A percentile compares a stretch with the other conserved stretches of the same genome.
Evolutionary conservation across 2,113 vertebrate genomes (phyloP).

Genomic region (Scolopax mira): DNA sequence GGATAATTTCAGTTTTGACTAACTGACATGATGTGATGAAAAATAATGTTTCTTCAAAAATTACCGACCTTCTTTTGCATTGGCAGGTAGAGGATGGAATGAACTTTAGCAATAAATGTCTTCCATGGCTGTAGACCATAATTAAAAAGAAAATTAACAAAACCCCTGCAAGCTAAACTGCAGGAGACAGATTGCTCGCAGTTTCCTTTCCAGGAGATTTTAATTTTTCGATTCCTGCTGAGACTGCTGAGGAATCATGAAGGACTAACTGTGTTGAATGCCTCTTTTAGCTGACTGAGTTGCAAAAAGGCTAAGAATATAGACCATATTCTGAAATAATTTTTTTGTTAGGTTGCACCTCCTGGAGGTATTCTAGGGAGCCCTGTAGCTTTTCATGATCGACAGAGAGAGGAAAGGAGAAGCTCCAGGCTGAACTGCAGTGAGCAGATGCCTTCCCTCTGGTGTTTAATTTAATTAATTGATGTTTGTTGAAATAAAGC

Average conservation of each 20-base stretch:
- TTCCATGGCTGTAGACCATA: not conserved
- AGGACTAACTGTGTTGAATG: not conserved
- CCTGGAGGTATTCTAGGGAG: not conserved
- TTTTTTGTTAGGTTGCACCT: not conserved
- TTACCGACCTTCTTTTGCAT: not conserved
- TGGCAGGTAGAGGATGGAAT: not conserved
- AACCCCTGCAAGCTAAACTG: not conserved
- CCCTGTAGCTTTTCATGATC: not conserved
- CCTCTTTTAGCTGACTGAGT: not conserved
- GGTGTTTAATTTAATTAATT: conserved; percentile 63
- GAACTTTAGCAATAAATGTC: not conserved
- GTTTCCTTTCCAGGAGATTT: not conserved
- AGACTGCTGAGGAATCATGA: not conserved
- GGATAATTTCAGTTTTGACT: not conserved
- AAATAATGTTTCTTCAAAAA: not conserved
- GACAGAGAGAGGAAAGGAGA: not conserved
- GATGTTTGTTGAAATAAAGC: conserved; percentile 63
- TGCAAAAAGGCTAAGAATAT: not conserved
- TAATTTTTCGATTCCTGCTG: not conserved
- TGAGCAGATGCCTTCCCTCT: conserved; percentile 46
- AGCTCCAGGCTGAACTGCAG: not conserved
- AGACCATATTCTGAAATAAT: not conserved
- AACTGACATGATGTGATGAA: not conserved
- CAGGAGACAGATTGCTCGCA: not conserved
- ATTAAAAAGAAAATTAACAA: conserved; percentile 37